These are phyloP conservation scores for Cyrtonyx montezumae DNA, from an alignment of 2,113 vertebrate species.

Conservation along the genomic window DNA sequence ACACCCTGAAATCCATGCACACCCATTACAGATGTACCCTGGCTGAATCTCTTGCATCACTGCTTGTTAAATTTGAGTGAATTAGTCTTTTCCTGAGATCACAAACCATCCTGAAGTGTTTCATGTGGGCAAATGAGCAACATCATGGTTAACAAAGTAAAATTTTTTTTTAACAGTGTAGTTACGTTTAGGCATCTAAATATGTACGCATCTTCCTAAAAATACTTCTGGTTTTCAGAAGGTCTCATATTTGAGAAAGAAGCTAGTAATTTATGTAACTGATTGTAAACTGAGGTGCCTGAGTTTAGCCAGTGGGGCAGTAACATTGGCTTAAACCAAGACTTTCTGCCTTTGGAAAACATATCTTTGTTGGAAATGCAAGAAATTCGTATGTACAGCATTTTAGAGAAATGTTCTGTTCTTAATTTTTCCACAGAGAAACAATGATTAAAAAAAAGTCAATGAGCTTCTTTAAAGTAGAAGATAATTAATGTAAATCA, in stretches of 20 bases:
- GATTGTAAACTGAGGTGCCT: not conserved
- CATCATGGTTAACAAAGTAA: not conserved
- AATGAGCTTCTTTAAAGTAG: constrained; percentile 70
- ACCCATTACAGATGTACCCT: not conserved
- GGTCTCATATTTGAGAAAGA: not conserved
- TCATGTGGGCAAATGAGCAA: not conserved
- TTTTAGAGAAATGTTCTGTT: constrained; percentile 68
- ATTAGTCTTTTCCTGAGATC: not conserved
- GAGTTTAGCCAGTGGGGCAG: not conserved
- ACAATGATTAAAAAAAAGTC: constrained; percentile 65
- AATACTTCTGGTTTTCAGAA: constrained; percentile 6
- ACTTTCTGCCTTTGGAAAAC: constrained; percentile 40
- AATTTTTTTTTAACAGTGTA: not conserved
- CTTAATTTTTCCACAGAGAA: constrained; percentile 71
- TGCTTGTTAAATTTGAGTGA: not conserved
- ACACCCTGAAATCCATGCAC: not conserved
- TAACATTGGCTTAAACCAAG: not conserved
- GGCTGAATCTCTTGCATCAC: not conserved
- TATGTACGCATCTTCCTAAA: not conserved
- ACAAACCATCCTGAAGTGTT: not conserved
- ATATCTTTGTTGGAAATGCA: constrained; percentile 55
- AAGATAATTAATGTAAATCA: constrained; percentile 83
- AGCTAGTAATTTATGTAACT: constrained; percentile 36
- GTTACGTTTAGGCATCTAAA: constrained; percentile 19
- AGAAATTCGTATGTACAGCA: constrained; percentile 52